Evolutionary conservation across 1,140 invertebrate species (phyloP).

Genomic region (Meteorus sp.): DNA sequence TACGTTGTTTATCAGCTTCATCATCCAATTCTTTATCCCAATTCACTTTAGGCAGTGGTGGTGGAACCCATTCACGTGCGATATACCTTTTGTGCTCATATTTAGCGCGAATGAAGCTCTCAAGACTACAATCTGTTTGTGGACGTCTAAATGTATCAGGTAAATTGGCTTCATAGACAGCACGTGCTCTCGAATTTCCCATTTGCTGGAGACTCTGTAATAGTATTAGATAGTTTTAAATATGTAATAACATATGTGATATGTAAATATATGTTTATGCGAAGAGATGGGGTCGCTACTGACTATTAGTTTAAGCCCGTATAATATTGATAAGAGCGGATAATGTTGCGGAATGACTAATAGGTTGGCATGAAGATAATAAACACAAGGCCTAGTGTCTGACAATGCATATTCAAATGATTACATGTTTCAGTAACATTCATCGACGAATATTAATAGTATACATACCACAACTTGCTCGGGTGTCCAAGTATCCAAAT

Average conservation of each 20-base stretch:
- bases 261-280: too few species aligned
- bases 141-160: conserved; percentile 93
- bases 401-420: conserved; percentile 9
- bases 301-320: too few species aligned
- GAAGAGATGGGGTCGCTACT: too few species aligned
- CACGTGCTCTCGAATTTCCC: conserved; percentile 95
- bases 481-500: conserved; percentile 97
- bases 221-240: conserved; percentile 9
- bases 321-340: too few species aligned
- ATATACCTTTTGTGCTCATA: conserved; percentile 99
- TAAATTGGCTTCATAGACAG: conserved; percentile 96
- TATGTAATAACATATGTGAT: not conserved
- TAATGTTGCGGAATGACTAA: too few species aligned
- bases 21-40: conserved; percentile 87
- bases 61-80: conserved; percentile 93
- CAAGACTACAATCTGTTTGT: conserved; percentile 90
- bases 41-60: conserved; percentile 74
- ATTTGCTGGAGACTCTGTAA: conserved; percentile 90
- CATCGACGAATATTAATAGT: conserved; percentile 5
- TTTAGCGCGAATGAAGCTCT: conserved; percentile 94
- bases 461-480: conserved; percentile 86
- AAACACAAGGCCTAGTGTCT: not conserved
- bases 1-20: conserved; percentile 78
- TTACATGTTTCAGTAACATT: conserved; percentile 5
- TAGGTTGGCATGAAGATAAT: too few species aligned